phyloP scores from a whole-genome alignment of 1,140 invertebrate genomes.

The Camponotus vicinus region DNA sequence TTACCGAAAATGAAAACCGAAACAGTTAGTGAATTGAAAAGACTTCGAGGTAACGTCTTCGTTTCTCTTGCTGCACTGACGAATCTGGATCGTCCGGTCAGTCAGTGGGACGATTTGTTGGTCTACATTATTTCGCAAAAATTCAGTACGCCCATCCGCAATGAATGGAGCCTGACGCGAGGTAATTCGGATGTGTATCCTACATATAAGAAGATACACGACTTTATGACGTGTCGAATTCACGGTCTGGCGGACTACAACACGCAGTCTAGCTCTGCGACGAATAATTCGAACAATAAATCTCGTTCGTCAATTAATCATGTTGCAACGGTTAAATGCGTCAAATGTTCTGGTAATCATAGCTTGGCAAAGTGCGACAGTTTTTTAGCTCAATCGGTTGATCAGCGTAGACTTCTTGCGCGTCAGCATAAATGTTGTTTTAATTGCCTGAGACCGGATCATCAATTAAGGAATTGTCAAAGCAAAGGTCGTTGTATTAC shows the following conservation, averaged over 20 bases:
- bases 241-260: neutral
- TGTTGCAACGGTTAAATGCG: too few species aligned
- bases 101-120: neutral
- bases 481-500: too few species aligned
- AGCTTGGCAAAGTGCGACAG: too few species aligned
- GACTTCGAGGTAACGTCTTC: neutral
- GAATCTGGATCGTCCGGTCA: neutral
- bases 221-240: slow-evolving; percentile 9
- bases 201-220: slow-evolving; percentile 3
- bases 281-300: too few species aligned
- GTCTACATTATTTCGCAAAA: neutral
- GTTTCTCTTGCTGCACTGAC: slow-evolving; percentile 3
- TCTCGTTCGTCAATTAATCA: too few species aligned
- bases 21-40: neutral
- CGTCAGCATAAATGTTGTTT: too few species aligned
- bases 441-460: too few species aligned
- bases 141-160: neutral
- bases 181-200: neutral
- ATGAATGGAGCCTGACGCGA: slow-evolving; percentile 21
- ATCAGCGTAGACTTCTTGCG: too few species aligned
- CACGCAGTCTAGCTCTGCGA: too few species aligned
- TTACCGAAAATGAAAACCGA: neutral
- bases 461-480: too few species aligned
- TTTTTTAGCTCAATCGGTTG: too few species aligned
- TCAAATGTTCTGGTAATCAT: too few species aligned